Percentiles rank a stretch among this genome's conserved stretches.
phyloP scores from a whole-genome alignment of 2,113 vertebrate species.

The Engystomops pustulosus region DNA sequence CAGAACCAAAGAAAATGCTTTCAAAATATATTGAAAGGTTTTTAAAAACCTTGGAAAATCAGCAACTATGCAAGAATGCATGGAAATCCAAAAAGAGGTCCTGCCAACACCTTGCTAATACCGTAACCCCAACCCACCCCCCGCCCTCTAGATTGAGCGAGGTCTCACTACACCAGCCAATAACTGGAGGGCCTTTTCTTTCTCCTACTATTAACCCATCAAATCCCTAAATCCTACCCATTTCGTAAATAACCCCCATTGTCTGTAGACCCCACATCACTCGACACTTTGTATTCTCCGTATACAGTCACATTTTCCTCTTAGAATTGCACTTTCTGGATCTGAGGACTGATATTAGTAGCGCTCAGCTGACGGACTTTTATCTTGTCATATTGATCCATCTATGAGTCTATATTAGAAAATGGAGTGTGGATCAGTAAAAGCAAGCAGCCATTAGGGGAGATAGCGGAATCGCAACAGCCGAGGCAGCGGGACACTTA shows the following conservation, averaged over 20 bases:
- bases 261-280: no score
- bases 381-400: constrained; percentile 78
- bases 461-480: constrained; percentile 65
- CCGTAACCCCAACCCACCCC: no score
- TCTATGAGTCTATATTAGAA: constrained; percentile 76
- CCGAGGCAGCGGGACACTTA: constrained; percentile 66
- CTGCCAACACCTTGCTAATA: no score
- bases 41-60: no score
- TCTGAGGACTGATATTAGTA: constrained; percentile 70
- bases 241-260: background rate
- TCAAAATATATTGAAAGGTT: no score
- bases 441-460: constrained; percentile 72
- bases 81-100: no score
- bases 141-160: no score
- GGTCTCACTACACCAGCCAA: no score
- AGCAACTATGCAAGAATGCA: no score
- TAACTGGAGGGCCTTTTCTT: no score
- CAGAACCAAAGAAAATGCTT: no score
- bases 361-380: constrained; percentile 73
- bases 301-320: background rate
- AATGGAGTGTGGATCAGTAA: constrained; percentile 70
- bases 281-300: background rate
- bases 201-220: background rate
- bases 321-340: constrained; percentile 66
- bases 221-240: background rate